phyloP scores from a whole-genome alignment of 2,888 invertebrate species.

The Caenorhabditis macrosperma region DNA sequence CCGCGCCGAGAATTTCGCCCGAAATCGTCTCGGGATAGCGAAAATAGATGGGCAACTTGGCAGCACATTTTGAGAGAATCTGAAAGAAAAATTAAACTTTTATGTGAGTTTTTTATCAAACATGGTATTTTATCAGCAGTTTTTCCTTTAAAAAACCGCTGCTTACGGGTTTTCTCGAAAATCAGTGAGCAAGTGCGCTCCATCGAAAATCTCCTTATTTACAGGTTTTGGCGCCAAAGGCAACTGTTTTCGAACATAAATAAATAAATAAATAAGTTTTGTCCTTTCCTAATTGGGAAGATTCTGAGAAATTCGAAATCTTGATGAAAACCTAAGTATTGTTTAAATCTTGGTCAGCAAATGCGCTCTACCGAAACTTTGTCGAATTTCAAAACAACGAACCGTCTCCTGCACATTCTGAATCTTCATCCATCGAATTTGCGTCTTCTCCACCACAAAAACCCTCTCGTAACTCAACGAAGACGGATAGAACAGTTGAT shows the following conservation, averaged over 20 bases:
- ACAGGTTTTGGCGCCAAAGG: no score
- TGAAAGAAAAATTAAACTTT: slow-evolving; percentile 20
- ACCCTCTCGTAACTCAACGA: slow-evolving; percentile 32
- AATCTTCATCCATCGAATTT: slow-evolving; percentile 25
- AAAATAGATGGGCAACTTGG: slow-evolving; percentile 8
- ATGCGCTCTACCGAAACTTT: slow-evolving; percentile 1
- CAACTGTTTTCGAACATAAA: no score
- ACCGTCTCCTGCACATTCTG: slow-evolving; percentile 45
- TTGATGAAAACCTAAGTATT: not conserved
- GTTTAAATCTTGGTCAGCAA: not conserved
- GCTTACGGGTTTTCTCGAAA: not conserved
- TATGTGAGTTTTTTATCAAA: no score
- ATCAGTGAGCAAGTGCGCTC: not conserved
- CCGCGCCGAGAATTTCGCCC: slow-evolving; percentile 20
- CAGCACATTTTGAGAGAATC: slow-evolving; percentile 39
- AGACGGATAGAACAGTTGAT: slow-evolving; percentile 59
- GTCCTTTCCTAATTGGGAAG: no score
- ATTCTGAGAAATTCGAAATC: no score
- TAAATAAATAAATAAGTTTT: no score
- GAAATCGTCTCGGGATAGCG: slow-evolving; percentile 11
- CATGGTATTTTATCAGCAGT: no score
- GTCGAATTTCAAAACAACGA: not conserved
- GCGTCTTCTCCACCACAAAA: slow-evolving; percentile 11
- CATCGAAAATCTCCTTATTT: not conserved
- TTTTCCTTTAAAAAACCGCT: not conserved